Conservation (phyloP, 2,113 vertebrate genomes). For the Castor canadensis region DNA sequence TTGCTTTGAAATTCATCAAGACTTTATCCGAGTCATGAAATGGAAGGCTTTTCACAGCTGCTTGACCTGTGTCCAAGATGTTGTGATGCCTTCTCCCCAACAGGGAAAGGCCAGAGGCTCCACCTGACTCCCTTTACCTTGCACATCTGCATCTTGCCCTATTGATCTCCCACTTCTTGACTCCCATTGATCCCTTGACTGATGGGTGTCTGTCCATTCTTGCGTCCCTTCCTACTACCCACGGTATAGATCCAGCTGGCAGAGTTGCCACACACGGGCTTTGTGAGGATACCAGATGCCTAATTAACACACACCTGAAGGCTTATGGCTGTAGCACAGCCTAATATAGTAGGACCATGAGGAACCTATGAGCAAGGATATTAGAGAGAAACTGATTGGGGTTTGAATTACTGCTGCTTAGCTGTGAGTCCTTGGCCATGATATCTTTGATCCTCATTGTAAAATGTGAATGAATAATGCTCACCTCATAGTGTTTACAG, state of each 20-base stretch:
- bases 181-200: not conserved
- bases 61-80: not conserved
- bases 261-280: not conserved
- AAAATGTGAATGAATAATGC: not conserved
- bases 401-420: not conserved
- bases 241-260: not conserved
- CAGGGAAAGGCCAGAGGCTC: not conserved
- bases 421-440: not conserved
- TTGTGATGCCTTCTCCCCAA: not conserved
- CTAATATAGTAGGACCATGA: too few species aligned
- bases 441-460: not conserved
- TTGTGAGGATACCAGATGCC: not conserved
- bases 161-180: not conserved
- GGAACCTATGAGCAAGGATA: not conserved
- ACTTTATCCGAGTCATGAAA: not conserved
- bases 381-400: not conserved
- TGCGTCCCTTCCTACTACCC: not conserved
- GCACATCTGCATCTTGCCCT: not conserved
- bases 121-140: not conserved
- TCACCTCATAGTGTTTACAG: not conserved
- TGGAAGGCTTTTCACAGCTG: not conserved
- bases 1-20: not conserved
- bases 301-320: not conserved
- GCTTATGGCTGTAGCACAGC: not conserved
- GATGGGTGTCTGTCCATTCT: not conserved